Evolutionary conservation across 1,140 invertebrate genomes (phyloP), one percentile per base, ranked within the genome.

Genomic region (Eriocheir sinensis): DNA sequence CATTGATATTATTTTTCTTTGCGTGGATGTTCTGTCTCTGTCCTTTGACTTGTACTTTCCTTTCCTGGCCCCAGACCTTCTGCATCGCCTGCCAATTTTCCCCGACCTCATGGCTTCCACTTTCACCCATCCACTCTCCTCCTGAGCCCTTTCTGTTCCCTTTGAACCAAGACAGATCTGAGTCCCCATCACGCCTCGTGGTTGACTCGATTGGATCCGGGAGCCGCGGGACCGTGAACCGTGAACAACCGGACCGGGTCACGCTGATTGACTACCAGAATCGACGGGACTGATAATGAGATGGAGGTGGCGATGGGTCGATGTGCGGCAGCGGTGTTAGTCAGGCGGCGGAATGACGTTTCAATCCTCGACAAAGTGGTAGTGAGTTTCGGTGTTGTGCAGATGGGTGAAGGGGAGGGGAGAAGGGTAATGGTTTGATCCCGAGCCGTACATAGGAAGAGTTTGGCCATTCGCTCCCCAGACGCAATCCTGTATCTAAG

Each of bases 191-290:
- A 72, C 60, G 60, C 0, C 60, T n/a, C 21, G 60, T n/a, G 60
- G 60, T 72, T 72, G 60, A 72, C 60, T 72, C 60, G 27, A 72
- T 72, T 72, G 60, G 60, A 27, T 72, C 60, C 60, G n/a, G 60
- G 60, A 72, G n/a, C n/a, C 60, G 27, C 21, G 8, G 27, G n/a
- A n/a, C 60, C 60, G 60, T n/a, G 60, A 72, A 72, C 60, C 60
- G 60, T 72, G 60, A 72, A 72, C 60, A 21, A 21, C 60, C 21
- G 60, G 60, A 72, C 60, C 60, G 60, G 60, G 60, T n/a, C 60
- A 72, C 60, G 27, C 60, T 72, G 60, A 72, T 72, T 72, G 60
- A 72, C 27, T 72, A n/a, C 60, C 60, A 72, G 60, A 72, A 72
- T n/a, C 27, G 21, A 72, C 60, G n/a, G 60, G 12, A 72, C n/a